phyloP scores from a whole-genome alignment of 2,797 vertebrate genomes.

The Darevskia nairensis region DNA sequence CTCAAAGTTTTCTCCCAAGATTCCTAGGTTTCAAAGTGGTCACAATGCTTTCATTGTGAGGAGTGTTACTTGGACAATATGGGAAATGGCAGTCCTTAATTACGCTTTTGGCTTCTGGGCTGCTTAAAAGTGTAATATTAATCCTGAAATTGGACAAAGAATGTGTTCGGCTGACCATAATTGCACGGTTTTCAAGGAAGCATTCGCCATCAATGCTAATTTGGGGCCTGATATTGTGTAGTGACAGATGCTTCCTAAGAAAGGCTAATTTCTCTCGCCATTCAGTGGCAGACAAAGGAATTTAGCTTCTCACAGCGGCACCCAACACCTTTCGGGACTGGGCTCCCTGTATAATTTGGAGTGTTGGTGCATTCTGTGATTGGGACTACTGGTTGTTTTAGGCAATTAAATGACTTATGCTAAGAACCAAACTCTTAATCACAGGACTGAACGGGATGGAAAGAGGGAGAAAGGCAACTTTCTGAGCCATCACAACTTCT shows the following conservation, averaged over 20 bases:
- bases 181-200: conserved; percentile 70
- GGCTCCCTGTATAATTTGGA: conserved; percentile 8
- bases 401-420: conserved; percentile 47
- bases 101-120: conserved; percentile 75
- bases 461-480: neutral
- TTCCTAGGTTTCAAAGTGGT: conserved; percentile 79
- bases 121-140: conserved; percentile 74
- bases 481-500: neutral
- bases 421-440: conserved; percentile 15
- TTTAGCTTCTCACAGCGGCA: conserved; percentile 17
- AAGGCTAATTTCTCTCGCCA: conserved; percentile 8
- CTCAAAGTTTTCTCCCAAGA: conserved; percentile 79
- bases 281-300: conserved; percentile 23
- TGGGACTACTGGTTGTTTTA: conserved; percentile 33
- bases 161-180: conserved; percentile 71
- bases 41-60: conserved; percentile 73
- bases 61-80: conserved; percentile 75
- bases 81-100: conserved; percentile 71
- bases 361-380: conserved; percentile 29
- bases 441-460: neutral
- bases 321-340: conserved; percentile 15
- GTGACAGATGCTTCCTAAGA: conserved; percentile 38
- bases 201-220: conserved; percentile 64
- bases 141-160: conserved; percentile 73
- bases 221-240: conserved; percentile 44